Evolutionary conservation across 2,797 vertebrate species (phyloP).

Genomic region (Thripadectes ignobilis): DNA sequence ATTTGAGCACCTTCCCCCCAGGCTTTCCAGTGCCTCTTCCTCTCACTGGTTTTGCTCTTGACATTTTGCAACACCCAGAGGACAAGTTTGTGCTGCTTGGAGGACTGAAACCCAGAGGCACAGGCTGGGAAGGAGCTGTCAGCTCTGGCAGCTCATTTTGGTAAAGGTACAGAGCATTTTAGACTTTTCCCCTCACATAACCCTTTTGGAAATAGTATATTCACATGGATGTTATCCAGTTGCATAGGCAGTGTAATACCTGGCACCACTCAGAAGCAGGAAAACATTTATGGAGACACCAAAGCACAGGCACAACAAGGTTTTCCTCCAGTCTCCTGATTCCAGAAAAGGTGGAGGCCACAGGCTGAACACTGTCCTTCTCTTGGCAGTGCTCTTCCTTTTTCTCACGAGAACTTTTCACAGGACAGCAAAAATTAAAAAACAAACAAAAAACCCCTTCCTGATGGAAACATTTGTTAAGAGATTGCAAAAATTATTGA

Average conservation of each 20-base stretch:
- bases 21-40: neutral
- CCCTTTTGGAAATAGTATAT: neutral
- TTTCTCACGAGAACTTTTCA: no score
- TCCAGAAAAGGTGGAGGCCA: no score
- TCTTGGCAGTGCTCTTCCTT: no score
- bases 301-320: neutral
- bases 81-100: neutral
- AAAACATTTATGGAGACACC: neutral
- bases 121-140: neutral
- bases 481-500: no score
- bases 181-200: neutral
- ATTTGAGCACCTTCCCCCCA: neutral
- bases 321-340: neutral
- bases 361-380: no score
- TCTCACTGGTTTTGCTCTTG: neutral
- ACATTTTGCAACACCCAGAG: neutral
- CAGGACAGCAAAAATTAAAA: no score
- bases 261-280: neutral
- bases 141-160: neutral
- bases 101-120: neutral
- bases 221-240: neutral
- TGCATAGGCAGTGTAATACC: neutral
- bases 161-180: neutral
- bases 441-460: no score
- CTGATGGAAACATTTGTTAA: no score